Evolutionary conservation across 2,888 invertebrate species (phyloP).

Genomic region (Rhagium mordax): DNA sequence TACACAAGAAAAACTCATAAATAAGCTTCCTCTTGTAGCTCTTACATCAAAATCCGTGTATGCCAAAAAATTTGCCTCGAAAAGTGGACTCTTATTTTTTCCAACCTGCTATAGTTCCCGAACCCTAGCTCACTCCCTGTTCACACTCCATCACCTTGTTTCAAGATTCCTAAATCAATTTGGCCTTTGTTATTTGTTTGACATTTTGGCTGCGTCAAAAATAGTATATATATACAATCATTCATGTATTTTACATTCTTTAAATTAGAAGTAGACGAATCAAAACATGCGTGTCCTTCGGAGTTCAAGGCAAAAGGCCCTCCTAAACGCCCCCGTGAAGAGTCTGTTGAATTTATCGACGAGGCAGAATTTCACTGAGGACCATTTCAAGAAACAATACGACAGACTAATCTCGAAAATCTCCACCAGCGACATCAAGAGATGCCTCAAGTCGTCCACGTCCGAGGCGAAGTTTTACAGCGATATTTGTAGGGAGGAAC

Average conservation of each 20-base stretch:
- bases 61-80: too few relatives aligned
- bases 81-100: too few relatives aligned
- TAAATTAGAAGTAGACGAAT: constrained; percentile 23
- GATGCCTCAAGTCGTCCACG: constrained; percentile 28
- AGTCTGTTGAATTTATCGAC: not conserved
- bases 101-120: too few relatives aligned
- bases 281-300: constrained; percentile 12
- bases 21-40: too few relatives aligned
- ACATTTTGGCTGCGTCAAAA: constrained; percentile 23
- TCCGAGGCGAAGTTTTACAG: constrained; percentile 41
- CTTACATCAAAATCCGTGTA: too few relatives aligned
- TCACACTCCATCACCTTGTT: too few relatives aligned
- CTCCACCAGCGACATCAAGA: constrained; percentile 32
- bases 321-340: constrained; percentile 14
- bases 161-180: not conserved
- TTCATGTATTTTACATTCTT: not conserved
- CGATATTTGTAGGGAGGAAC: constrained; percentile 37
- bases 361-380: constrained; percentile 22
- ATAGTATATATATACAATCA: not conserved
- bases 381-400: constrained; percentile 31
- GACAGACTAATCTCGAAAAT: constrained; percentile 31
- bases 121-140: too few relatives aligned
- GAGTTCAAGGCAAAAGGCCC: not conserved
- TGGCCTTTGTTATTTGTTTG: constrained; percentile 1
- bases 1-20: too few relatives aligned